Evolutionary conservation across 2,888 invertebrate genomes (phyloP).

Genomic region (Zygothrica quintamaculata): DNA sequence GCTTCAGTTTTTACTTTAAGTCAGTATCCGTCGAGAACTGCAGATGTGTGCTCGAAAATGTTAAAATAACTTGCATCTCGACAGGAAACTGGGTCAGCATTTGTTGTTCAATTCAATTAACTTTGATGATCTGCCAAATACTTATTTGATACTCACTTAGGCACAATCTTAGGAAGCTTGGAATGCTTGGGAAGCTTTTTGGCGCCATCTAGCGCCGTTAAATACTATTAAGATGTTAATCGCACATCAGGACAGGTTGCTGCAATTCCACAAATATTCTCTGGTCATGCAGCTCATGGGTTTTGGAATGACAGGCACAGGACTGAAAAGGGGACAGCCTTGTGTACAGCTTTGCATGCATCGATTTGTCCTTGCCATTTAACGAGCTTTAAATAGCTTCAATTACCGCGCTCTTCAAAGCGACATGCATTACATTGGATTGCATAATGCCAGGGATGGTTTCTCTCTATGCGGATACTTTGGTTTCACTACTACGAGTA

Average conservation of each 20-base stretch:
- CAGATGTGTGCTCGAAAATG: slow-evolving; percentile 13
- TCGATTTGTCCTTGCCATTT: slow-evolving; percentile 63
- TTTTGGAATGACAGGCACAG: slow-evolving; percentile 14
- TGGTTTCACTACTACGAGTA: slow-evolving; percentile 26
- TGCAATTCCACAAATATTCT: slow-evolving; percentile 21
- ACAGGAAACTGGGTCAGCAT: slow-evolving; percentile 69
- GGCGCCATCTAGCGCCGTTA: slow-evolving; percentile 60
- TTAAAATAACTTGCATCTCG: slow-evolving; percentile 38
- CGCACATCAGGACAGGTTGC: neutral
- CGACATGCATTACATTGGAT: slow-evolving; percentile 41
- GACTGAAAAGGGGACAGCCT: slow-evolving; percentile 37
- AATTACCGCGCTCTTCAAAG: slow-evolving; percentile 54
- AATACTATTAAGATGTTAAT: slow-evolving; percentile 36
- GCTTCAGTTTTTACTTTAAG: no score
- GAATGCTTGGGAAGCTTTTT: slow-evolving; percentile 15
- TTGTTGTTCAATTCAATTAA: slow-evolving; percentile 60
- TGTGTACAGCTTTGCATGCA: slow-evolving; percentile 23
- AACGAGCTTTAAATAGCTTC: slow-evolving; percentile 72
- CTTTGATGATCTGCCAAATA: slow-evolving; percentile 64
- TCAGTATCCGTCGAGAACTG: slow-evolving; percentile 25
- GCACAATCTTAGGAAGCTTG: slow-evolving; percentile 33
- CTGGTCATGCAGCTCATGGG: slow-evolving; percentile 10
- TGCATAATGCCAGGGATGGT: slow-evolving; percentile 57
- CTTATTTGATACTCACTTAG: no score
- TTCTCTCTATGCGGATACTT: slow-evolving; percentile 31